These are phyloP conservation scores for Ochropleura leucogaster DNA, from an alignment of 2,888 invertebrate genomes.

Conservation along the genomic window DNA sequence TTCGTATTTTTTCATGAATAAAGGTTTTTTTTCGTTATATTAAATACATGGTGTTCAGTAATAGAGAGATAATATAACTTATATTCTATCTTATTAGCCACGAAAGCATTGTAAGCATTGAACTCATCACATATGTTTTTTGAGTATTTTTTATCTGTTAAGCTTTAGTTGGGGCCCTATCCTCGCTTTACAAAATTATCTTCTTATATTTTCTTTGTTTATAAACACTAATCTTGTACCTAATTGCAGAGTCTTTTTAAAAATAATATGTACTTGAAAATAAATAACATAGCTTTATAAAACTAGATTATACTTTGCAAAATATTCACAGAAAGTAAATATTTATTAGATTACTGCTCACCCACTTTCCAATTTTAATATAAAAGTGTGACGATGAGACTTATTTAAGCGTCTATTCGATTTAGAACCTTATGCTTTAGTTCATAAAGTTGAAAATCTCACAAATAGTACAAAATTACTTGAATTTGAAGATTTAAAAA, in stretches of 20 bases:
- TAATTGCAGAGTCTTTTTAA: not conserved
- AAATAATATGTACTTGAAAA: constrained; percentile 23
- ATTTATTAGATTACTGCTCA: constrained; percentile 5
- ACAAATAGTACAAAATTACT: not conserved
- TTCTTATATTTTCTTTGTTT: constrained; percentile 4
- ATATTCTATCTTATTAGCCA: constrained; percentile 85
- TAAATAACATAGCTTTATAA: constrained; percentile 13
- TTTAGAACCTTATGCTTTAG: not conserved
- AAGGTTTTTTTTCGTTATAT: constrained; percentile 23
- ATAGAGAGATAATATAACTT: constrained; percentile 83
- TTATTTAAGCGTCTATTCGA: not conserved
- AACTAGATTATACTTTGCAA: not conserved
- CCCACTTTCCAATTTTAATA: not conserved
- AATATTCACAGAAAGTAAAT: constrained; percentile 11
- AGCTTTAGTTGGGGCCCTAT: constrained; percentile 74
- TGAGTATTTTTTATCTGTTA: constrained; percentile 84
- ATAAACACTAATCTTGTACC: constrained; percentile 18
- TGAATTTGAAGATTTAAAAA: not conserved
- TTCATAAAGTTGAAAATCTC: constrained; percentile 19
- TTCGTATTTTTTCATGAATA: constrained; percentile 23
- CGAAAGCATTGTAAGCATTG: constrained; percentile 86
- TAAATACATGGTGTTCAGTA: constrained; percentile 53
- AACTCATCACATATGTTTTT: constrained; percentile 79
- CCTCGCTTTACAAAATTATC: constrained; percentile 67
- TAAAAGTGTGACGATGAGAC: constrained; percentile 1